Percentiles rank a stretch among this genome's conserved stretches.
Evolutionary conservation across 2,888 invertebrate genomes (phyloP).

Genomic region (Drosophila multiciliata): DNA sequence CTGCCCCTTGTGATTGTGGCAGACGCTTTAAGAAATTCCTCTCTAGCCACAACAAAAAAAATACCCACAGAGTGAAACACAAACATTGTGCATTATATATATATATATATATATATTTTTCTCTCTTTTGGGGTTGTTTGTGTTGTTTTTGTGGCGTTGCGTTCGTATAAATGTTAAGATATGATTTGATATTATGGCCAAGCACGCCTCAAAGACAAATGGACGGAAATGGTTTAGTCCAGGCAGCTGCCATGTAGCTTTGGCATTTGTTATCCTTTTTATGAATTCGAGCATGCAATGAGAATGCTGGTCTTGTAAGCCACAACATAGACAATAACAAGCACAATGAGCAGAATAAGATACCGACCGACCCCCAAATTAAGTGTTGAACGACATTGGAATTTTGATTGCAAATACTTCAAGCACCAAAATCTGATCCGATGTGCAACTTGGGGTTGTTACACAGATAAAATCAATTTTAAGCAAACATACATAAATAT

Average conservation of each 20-base stretch:
- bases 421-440: slow-evolving; percentile 27
- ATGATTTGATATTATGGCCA: slow-evolving; percentile 75
- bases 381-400: slow-evolving; percentile 70
- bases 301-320: slow-evolving; percentile 33
- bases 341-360: slow-evolving; percentile 18
- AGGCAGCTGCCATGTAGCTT: slow-evolving; percentile 63
- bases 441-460: slow-evolving; percentile 5
- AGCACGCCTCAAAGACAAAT: slow-evolving; percentile 64
- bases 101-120: too few species aligned
- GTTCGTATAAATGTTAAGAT: slow-evolving; percentile 68
- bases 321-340: slow-evolving; percentile 43
- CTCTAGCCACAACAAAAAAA: not conserved
- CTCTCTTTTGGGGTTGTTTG: not conserved
- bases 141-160: slow-evolving; percentile 10
- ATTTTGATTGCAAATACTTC: slow-evolving; percentile 70
- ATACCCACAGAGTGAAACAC: not conserved
- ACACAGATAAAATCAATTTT: slow-evolving; percentile 41
- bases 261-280: slow-evolving; percentile 73
- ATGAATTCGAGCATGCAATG: slow-evolving; percentile 68
- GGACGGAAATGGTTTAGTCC: slow-evolving; percentile 53
- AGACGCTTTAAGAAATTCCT: slow-evolving; percentile 36
- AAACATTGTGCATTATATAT: slow-evolving; percentile 8
- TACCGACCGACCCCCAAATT: slow-evolving; percentile 39
- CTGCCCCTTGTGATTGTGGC: slow-evolving; percentile 40
- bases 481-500: not conserved